A percentile compares a stretch with the other conserved stretches of the same genome.
Evolutionary conservation across 2,113 vertebrate species (phyloP).

Genomic region (Poeciliopsis retropinna): DNA sequence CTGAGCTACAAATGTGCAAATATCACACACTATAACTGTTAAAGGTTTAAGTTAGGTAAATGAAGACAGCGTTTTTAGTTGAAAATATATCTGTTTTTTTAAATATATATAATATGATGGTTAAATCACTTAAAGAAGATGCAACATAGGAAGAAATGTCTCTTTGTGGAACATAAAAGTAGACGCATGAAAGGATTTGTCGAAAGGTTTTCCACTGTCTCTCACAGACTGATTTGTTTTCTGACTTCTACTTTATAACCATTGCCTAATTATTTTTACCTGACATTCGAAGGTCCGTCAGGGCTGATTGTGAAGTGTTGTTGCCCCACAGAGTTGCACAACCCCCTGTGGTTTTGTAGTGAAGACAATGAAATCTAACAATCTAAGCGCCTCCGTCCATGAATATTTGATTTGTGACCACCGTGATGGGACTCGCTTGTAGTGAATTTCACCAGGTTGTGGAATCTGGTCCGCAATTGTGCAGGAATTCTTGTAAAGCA

Average conservation of each 20-base stretch:
- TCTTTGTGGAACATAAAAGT: background rate
- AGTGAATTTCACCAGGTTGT: slow-evolving; percentile 10
- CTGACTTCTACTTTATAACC: slow-evolving; percentile 22
- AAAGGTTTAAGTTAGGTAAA: background rate
- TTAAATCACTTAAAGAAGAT: background rate
- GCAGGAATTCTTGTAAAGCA: background rate
- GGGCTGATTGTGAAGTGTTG: slow-evolving; percentile 50
- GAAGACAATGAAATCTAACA: slow-evolving; percentile 48
- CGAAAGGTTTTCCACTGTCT: background rate
- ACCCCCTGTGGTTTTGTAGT: slow-evolving; percentile 53
- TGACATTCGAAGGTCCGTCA: slow-evolving; percentile 39
- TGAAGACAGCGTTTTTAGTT: background rate
- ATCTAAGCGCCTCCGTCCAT: slow-evolving; percentile 31
- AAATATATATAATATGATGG: background rate
- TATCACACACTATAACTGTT: background rate
- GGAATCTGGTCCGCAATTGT: background rate
- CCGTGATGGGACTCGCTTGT: slow-evolving; percentile 32
- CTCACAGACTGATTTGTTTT: background rate
- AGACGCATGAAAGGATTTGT: background rate
- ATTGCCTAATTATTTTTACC: slow-evolving; percentile 44
- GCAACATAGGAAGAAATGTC: background rate
- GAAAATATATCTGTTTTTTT: background rate
- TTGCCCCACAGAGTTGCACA: slow-evolving; percentile 68
- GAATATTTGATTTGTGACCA: slow-evolving; percentile 6
- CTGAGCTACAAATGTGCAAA: background rate